Base-by-base conservation (phyloP, 2,113 vertebrate genomes). In the Tapirus terrestris region DNA sequence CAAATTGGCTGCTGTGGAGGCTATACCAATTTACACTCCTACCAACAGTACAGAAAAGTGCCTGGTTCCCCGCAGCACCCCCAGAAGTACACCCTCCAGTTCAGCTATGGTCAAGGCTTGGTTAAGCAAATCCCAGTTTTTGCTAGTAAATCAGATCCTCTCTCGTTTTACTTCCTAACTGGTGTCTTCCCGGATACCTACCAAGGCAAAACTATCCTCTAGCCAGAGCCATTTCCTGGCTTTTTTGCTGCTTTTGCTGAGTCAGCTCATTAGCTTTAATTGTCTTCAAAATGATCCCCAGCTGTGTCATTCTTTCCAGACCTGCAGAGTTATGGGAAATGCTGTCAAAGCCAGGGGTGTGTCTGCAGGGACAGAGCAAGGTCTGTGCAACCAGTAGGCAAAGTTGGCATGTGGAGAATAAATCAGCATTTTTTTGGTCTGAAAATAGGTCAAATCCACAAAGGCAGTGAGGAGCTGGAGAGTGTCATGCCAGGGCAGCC, bases 181-280 rank as follows among this genome's bases (percentile, higher is more conserved):
- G 94, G 85, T 84, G 77, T 92, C 73, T 79, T 20, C 77, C 65
- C 0, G 20, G 61, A 36, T 77, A 82, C 82, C 43, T 77, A 82
- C 82, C 29, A 5, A 56, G 88, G 82, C 63, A 84, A 77, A 95
- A 31, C 76, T 73, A 9, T 84, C 81, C 61, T 81, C 25, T 61
- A 70, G 72, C 96, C 96, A 83, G 43, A 94, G 67, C 77, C 76
- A 60, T 77, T 97, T 96, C 93, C 97, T 96, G 96, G 82, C 63
- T 67, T 33, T 80, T 45, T 29, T 13, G 27, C 48, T 60, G 76
- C 85, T 81, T 96, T 90, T 97, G 97, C 96, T 95, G 94, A 97
- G 94, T 98, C 94, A 98, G 85, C 96, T 98, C 91, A 96, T 98
- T 96, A 97, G 97, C 67, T 93, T 95, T 96, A 97, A 97, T 98